Evolutionary conservation across 2,888 invertebrate species (phyloP).

Genomic region (Schrankia costaestrigalis): DNA sequence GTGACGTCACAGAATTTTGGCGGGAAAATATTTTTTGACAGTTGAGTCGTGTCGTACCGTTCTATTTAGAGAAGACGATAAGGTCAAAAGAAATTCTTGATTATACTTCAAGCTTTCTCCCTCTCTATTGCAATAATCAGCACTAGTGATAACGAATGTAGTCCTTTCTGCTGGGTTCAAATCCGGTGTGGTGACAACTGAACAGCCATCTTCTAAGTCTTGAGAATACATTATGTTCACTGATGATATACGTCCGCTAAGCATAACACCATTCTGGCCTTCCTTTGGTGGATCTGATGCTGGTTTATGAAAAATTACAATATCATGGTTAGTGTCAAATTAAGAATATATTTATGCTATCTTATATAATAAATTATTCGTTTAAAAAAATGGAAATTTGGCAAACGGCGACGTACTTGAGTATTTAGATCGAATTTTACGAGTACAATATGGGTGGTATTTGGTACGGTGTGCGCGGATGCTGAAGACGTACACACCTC

Average conservation of each 20-base stretch:
- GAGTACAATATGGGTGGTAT: too few relatives aligned
- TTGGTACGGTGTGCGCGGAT: too few relatives aligned
- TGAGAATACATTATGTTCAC: conserved; percentile 63
- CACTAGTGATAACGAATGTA: conserved; percentile 62
- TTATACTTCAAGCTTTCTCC: conserved; percentile 64
- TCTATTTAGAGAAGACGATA: conserved; percentile 59
- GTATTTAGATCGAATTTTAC: too few relatives aligned
- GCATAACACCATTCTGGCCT: conserved; percentile 53
- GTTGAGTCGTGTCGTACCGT: background rate
- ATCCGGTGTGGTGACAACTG: conserved; percentile 44
- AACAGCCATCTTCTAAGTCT: conserved; percentile 62
- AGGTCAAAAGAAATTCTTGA: conserved; percentile 65
- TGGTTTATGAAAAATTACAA: too few relatives aligned
- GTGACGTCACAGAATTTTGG: background rate
- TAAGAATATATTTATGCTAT: too few relatives aligned
- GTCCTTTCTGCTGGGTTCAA: conserved; percentile 45
- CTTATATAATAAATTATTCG: too few relatives aligned
- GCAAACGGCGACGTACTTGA: too few relatives aligned
- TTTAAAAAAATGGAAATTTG: too few relatives aligned
- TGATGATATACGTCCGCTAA: conserved; percentile 63
- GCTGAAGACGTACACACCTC: too few relatives aligned
- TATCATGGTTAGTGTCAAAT: too few relatives aligned
- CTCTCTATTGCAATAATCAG: conserved; percentile 65
- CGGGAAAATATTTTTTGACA: background rate
- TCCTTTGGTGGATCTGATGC: conserved; percentile 56